phyloP scores from a whole-genome alignment of 2,113 vertebrate species.

The Misgurnus mizolepis region DNA sequence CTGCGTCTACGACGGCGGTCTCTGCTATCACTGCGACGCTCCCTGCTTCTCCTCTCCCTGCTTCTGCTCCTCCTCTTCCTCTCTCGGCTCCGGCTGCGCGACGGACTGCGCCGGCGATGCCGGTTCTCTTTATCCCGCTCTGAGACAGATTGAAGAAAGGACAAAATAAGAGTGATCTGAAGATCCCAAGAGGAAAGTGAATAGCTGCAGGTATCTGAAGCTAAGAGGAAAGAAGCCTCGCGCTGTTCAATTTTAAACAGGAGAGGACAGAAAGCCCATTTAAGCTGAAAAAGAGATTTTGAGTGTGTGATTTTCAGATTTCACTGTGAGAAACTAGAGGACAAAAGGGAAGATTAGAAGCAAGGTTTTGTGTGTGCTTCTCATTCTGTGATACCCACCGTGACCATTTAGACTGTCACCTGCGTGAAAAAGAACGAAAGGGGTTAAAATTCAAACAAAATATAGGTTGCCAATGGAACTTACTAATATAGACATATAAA shows the following conservation, averaged over 20 bases:
- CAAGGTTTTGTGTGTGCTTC: slow-evolving; percentile 31
- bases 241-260: slow-evolving; percentile 35
- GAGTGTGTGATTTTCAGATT: neutral
- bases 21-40: slow-evolving; percentile 84
- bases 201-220: slow-evolving; percentile 36
- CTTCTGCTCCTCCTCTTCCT: slow-evolving; percentile 85
- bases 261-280: slow-evolving; percentile 24
- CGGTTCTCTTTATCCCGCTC: slow-evolving; percentile 92
- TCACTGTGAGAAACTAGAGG: slow-evolving; percentile 26
- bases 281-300: slow-evolving; percentile 22
- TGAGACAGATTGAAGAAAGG: slow-evolving; percentile 49
- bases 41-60: slow-evolving; percentile 78
- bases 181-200: slow-evolving; percentile 17
- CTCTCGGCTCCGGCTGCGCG: slow-evolving; percentile 86
- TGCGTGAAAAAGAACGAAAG: slow-evolving; percentile 54
- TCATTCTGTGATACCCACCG: slow-evolving; percentile 56
- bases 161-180: neutral
- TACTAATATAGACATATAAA: too few relatives aligned
- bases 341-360: slow-evolving; percentile 30
- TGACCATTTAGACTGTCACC: slow-evolving; percentile 59
- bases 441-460: slow-evolving; percentile 23
- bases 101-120: slow-evolving; percentile 85
- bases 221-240: slow-evolving; percentile 19
- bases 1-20: slow-evolving; percentile 83
- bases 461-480: neutral